phyloP scores from a whole-genome alignment of 2,113 vertebrate species.

The Melanotaenia duboulayi region DNA sequence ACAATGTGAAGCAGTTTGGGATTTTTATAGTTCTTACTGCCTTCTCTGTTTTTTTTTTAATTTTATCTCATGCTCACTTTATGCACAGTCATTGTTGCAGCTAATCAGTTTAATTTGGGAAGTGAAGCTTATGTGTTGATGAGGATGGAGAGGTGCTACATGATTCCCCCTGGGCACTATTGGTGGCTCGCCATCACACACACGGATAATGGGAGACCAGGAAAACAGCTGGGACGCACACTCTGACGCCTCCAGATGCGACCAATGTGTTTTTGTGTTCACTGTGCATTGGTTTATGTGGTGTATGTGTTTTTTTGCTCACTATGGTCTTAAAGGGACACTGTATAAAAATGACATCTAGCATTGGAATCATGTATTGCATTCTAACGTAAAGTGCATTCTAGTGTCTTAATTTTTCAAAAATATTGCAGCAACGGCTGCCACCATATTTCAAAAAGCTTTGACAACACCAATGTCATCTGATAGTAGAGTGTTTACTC shows the following conservation, averaged over 20 bases:
- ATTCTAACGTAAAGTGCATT: no score
- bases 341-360: no score
- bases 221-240: slow-evolving; percentile 69
- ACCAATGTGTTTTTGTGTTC: slow-evolving; percentile 40
- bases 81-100: slow-evolving; percentile 67
- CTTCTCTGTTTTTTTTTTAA: not conserved
- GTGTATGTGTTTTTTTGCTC: slow-evolving; percentile 25
- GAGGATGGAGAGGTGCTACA: slow-evolving; percentile 75
- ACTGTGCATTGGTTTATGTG: slow-evolving; percentile 6
- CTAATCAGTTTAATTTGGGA: slow-evolving; percentile 77
- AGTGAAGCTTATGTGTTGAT: slow-evolving; percentile 74
- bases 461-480: no score
- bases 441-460: no score
- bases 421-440: no score
- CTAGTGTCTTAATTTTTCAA: no score
- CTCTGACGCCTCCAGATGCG: slow-evolving; percentile 68
- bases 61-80: slow-evolving; percentile 40
- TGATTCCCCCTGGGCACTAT: slow-evolving; percentile 63
- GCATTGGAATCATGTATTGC: no score
- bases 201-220: slow-evolving; percentile 63
- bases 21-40: slow-evolving; percentile 21
- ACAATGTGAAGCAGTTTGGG: not conserved
- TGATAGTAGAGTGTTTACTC: no score
- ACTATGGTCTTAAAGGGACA: slow-evolving; percentile 9
- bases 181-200: slow-evolving; percentile 63